These are phyloP conservation scores for Drosophila antonietae DNA, from an alignment of 2,888 invertebrate species.

Conservation along the genomic window DNA sequence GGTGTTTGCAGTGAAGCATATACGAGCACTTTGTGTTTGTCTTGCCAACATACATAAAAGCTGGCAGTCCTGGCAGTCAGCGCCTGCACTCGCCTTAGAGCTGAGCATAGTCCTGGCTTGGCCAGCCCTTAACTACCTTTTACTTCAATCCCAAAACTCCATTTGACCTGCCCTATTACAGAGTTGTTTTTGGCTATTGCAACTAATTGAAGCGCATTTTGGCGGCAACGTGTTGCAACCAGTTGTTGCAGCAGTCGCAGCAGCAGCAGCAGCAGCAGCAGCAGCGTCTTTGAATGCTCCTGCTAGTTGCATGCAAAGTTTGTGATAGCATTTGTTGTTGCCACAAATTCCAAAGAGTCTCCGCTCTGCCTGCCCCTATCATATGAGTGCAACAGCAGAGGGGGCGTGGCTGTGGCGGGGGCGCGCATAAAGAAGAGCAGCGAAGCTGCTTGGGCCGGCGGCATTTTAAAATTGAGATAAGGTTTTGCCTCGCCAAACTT, in stretches of 20 bases:
- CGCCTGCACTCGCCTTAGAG: background rate
- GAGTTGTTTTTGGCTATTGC: slow-evolving; percentile 16
- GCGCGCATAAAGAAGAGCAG: slow-evolving; percentile 12
- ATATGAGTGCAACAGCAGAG: slow-evolving; percentile 1
- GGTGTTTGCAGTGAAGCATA: slow-evolving; percentile 61
- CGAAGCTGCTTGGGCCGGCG: slow-evolving; percentile 25
- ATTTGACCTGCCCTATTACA: background rate
- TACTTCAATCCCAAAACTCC: background rate
- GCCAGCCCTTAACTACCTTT: slow-evolving; percentile 35
- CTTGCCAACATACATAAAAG: slow-evolving; percentile 74
- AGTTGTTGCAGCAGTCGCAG: slow-evolving; percentile 31
- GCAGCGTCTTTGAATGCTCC: slow-evolving; percentile 15
- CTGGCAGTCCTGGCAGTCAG: slow-evolving; percentile 24
- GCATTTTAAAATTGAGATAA: slow-evolving; percentile 83
- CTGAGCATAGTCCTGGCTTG: background rate
- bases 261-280: slow-evolving; percentile 9
- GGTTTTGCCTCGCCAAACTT: slow-evolving; percentile 84
- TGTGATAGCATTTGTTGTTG: slow-evolving; percentile 24
- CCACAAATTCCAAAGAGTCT: background rate
- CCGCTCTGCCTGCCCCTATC: background rate
- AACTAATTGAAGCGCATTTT: slow-evolving; percentile 46
- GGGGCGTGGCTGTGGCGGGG: background rate
- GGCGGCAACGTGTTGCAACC: slow-evolving; percentile 38
- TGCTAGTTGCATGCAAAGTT: slow-evolving; percentile 33
- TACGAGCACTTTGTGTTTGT: slow-evolving; percentile 71